These are phyloP conservation scores for Orchestia grillus DNA, from an alignment of 1,140 invertebrate species.

Conservation along the genomic window DNA sequence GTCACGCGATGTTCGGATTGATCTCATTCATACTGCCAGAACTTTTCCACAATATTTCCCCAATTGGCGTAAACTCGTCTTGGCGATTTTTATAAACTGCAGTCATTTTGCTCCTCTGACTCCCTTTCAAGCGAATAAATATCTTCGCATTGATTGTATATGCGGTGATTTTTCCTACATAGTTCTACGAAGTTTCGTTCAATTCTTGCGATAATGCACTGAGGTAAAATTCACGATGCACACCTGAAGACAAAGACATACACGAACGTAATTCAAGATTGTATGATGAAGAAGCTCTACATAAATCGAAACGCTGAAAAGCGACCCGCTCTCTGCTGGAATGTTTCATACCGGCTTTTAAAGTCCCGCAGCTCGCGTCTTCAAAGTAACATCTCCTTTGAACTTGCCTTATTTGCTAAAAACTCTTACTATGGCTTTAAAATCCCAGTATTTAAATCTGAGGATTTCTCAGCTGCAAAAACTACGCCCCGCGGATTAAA, in stretches of 20 bases:
- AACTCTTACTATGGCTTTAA: not conserved
- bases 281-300: not conserved
- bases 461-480: not conserved
- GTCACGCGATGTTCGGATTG: too few species aligned
- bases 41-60: too few species aligned
- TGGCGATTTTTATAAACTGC: too few species aligned
- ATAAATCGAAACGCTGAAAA: not conserved
- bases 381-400: constrained; percentile 24
- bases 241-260: not conserved
- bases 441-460: not conserved
- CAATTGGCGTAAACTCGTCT: too few species aligned
- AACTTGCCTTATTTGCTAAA: not conserved
- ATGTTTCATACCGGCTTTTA: constrained; percentile 13
- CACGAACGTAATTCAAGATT: not conserved
- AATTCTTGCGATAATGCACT: too few species aligned
- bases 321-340: not conserved
- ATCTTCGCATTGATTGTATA: too few species aligned
- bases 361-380: not conserved
- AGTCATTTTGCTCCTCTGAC: too few species aligned
- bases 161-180: too few species aligned
- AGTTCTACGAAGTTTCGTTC: too few species aligned
- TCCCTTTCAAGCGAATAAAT: too few species aligned
- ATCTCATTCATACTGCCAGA: too few species aligned
- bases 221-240: too few species aligned
- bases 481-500: not conserved